Conservation (phyloP, 1,140 invertebrate species). For the Danaus melanippus region DNA sequence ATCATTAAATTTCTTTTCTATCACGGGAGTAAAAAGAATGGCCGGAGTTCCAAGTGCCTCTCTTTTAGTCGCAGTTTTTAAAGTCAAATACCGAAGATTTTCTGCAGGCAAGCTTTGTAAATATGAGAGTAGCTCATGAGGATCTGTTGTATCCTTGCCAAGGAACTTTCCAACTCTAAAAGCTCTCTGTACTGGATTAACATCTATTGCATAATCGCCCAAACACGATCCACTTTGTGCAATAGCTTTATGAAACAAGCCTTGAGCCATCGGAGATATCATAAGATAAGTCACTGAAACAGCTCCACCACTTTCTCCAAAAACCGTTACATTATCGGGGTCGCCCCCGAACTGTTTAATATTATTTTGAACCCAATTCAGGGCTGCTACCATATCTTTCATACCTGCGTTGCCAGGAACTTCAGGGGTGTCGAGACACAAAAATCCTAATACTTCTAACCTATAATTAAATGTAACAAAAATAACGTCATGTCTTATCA, state of each 20-base stretch:
- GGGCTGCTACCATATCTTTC: constrained; percentile 75
- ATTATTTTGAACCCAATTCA: constrained; percentile 61
- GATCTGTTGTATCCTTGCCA: constrained; percentile 59
- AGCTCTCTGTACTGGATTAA: constrained; percentile 46
- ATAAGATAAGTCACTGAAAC: constrained; percentile 79
- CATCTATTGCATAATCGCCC: constrained; percentile 64
- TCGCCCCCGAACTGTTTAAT: constrained; percentile 80
- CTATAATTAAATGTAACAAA: constrained; percentile 81
- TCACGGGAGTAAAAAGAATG: constrained; percentile 52
- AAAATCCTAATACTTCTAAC: constrained; percentile 76
- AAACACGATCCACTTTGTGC: constrained; percentile 77
- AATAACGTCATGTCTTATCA: constrained; percentile 77
- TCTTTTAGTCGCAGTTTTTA: constrained; percentile 33
- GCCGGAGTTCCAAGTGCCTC: constrained; percentile 60
- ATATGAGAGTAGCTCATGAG: constrained; percentile 53
- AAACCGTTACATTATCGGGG: constrained; percentile 79
- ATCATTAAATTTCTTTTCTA: constrained; percentile 58
- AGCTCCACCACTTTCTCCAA: constrained; percentile 83
- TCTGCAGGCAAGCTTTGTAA: constrained; percentile 56
- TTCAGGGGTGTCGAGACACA: constrained; percentile 73
- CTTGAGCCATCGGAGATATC: constrained; percentile 78
- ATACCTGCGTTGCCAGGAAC: constrained; percentile 78
- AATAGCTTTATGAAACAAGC: constrained; percentile 69
- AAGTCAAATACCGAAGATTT: constrained; percentile 46
- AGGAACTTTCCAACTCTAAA: constrained; percentile 55